These are phyloP conservation scores for Spondyliosoma cantharus DNA, from an alignment of 2,797 vertebrate species.

Conservation along the genomic window DNA sequence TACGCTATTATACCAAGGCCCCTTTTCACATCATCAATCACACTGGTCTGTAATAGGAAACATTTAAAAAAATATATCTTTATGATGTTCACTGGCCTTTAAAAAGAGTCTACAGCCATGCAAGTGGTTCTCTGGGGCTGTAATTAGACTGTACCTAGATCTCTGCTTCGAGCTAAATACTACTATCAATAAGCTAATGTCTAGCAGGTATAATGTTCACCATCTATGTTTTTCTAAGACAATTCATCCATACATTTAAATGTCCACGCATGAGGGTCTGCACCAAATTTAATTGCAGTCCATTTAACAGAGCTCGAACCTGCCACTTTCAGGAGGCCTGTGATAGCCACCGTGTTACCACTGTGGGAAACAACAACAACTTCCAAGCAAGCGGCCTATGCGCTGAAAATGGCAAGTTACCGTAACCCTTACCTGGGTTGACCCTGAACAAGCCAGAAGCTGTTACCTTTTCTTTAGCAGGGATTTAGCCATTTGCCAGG, in stretches of 20 bases:
- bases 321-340: no score
- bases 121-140: neutral
- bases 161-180: no score
- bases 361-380: no score
- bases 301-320: neutral
- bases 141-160: neutral
- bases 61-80: constrained; percentile 12
- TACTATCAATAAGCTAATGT: neutral
- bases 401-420: no score
- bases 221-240: neutral
- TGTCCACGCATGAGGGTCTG: neutral
- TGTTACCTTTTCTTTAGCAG: no score
- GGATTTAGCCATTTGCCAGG: no score
- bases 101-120: neutral
- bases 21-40: constrained; percentile 38
- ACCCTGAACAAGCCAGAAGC: no score
- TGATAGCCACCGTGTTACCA: no score
- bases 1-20: constrained; percentile 17
- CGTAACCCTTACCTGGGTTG: no score
- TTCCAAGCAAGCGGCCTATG: no score
- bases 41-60: neutral
- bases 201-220: neutral
- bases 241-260: neutral
- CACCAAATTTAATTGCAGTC: neutral
- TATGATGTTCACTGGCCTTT: neutral